Evolutionary conservation across 2,113 vertebrate species (phyloP), one percentile per base, ranked within the genome.

Genomic region (Sardina pilchardus): DNA sequence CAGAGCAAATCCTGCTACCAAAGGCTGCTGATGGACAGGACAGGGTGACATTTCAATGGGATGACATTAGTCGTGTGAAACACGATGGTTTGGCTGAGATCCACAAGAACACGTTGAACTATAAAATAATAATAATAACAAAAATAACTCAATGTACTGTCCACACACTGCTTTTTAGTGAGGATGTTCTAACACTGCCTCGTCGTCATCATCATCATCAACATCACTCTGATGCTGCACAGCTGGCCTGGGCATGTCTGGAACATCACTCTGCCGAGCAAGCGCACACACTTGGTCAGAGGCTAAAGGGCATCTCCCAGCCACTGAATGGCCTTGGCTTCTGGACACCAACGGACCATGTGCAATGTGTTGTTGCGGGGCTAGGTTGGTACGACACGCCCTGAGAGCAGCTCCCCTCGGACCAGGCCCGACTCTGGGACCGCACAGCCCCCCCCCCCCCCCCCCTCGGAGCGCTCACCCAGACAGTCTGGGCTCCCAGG

Each of bases 11-110:
- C 71, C 71, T 17, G 30, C 0, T 16, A 12, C 10, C 9, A 36
- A 17, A 16, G 4, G 7, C 2, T 17, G 71, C 71, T 14, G 10
- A 17, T 5, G 34, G 30, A 36, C 71, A 12, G 30, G 71, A 36
- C 71, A 12, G 30, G 71, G 71, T 78, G 71, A 17, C 12, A 17
- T 78, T 78, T 36, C 2, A 4, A 78, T 36, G 34, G 71, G 71
- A 36, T 6, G 71, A 78, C 2, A 6, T 12, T 2, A 36, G 30
- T 75, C 67, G 34, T 50, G 63, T 71, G 63, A 71, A 24, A 12
- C n/a, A 71, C 63, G 39, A 34, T 78, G 71, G 71, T 36, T 78
- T 78, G 30, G 71, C 36, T 78, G 71, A 78, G 30, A 78, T 36
- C 71, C 71, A 34, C 0, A 36, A 78, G 19, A 36, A 17, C 10